Percentiles rank a stretch among this genome's conserved stretches.
These are phyloP conservation scores for Tinea semifulvella DNA, from an alignment of 2,888 invertebrate genomes.

Conservation along the genomic window DNA sequence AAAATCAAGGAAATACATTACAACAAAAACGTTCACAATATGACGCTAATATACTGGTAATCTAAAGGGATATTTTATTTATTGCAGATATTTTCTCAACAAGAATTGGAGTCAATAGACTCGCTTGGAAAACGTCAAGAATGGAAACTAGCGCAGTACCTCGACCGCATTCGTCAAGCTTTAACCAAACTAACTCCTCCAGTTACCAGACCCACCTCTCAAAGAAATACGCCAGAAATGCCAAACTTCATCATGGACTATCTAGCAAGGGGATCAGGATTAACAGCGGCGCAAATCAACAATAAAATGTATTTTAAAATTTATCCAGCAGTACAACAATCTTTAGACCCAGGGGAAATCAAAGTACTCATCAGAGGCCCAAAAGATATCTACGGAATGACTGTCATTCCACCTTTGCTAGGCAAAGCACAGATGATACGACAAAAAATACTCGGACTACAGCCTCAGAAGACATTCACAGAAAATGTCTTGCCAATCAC, in stretches of 20 bases:
- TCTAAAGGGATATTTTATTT: conserved; percentile 1
- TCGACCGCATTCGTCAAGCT: conserved; percentile 56
- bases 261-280: conserved; percentile 68
- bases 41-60: too few relatives aligned
- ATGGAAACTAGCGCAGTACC: conserved; percentile 62
- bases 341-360: conserved; percentile 54
- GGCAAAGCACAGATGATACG: conserved; percentile 57
- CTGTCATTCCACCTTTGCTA: conserved; percentile 47
- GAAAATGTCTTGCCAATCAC: conserved; percentile 51
- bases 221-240: conserved; percentile 42
- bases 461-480: conserved; percentile 40
- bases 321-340: conserved; percentile 62
- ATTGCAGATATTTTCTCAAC: conserved; percentile 66
- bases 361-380: conserved; percentile 58
- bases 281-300: conserved; percentile 65
- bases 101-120: conserved; percentile 59
- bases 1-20: not conserved
- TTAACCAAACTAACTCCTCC: conserved; percentile 48
- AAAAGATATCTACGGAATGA: conserved; percentile 51
- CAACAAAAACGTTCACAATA: too few relatives aligned
- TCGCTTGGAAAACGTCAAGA: conserved; percentile 61
- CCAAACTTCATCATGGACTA: conserved; percentile 58
- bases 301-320: conserved; percentile 66
- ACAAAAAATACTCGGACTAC: conserved; percentile 49
- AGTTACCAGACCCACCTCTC: conserved; percentile 41